These are phyloP conservation scores for Hemistola chrysoprasaria DNA, from an alignment of 2,888 invertebrate species.

Conservation along the genomic window DNA sequence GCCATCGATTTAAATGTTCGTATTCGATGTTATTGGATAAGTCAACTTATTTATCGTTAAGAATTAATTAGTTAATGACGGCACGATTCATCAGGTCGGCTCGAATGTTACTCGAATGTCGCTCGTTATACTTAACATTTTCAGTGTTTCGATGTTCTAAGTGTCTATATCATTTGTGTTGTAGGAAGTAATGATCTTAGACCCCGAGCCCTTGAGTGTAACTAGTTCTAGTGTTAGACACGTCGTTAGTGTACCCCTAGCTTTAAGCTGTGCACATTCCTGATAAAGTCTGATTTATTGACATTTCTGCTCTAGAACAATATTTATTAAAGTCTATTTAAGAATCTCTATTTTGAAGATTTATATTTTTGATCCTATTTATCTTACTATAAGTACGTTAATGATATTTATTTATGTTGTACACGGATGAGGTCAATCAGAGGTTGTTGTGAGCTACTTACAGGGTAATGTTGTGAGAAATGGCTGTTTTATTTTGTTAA, in stretches of 20 bases:
- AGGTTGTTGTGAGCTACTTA: conserved; percentile 67
- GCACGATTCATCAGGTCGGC: conserved; percentile 82
- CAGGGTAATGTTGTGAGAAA: conserved; percentile 69
- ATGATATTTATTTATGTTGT: conserved; percentile 58
- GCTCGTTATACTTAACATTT: conserved; percentile 59
- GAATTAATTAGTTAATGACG: conserved; percentile 49
- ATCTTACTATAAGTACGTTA: conserved; percentile 63
- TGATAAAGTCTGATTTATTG: conserved; percentile 72
- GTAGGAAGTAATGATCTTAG: conserved; percentile 55
- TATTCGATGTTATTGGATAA: conserved; percentile 40
- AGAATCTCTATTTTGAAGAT: conserved; percentile 76
- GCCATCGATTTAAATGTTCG: conserved; percentile 45
- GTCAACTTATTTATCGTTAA: conserved; percentile 40
- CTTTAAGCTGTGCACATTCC: conserved; percentile 78
- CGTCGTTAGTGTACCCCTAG: conserved; percentile 58
- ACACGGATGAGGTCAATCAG: conserved; percentile 48
- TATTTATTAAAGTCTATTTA: conserved; percentile 60
- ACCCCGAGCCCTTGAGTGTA: conserved; percentile 50
- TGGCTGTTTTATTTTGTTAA: conserved; percentile 38
- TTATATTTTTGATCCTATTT: conserved; percentile 78
- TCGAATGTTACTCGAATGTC: conserved; percentile 73
- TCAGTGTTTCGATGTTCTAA: conserved; percentile 61
- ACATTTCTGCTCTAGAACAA: conserved; percentile 76
- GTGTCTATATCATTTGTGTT: conserved; percentile 54
- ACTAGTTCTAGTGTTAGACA: conserved; percentile 57